A percentile compares a stretch with the other conserved stretches of the same genome.
phyloP scores from a whole-genome alignment of 2,113 vertebrate species.

The Siphamia tubifer region DNA sequence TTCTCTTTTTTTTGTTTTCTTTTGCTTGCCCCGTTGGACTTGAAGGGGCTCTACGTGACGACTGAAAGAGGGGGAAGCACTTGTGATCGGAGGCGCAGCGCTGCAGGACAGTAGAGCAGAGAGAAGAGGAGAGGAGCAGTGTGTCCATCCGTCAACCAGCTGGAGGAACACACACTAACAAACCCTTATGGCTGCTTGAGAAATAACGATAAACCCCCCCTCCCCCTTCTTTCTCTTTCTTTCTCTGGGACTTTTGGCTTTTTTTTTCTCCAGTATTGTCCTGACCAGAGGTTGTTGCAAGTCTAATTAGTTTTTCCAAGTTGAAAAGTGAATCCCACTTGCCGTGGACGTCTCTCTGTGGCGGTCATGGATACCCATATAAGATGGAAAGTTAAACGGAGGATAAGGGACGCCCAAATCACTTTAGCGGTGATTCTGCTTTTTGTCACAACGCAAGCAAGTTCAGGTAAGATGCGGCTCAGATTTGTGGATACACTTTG shows the following conservation, averaged over 20 bases:
- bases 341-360: conserved; percentile 68
- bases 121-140: conserved; percentile 71
- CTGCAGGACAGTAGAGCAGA: conserved; percentile 58
- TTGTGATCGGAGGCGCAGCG: conserved; percentile 67
- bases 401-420: conserved; percentile 79
- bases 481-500: neutral
- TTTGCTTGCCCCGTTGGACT: conserved; percentile 55
- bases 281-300: conserved; percentile 63
- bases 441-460: conserved; percentile 78
- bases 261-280: conserved; percentile 56
- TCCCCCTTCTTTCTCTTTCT: conserved; percentile 51
- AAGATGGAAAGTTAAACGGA: conserved; percentile 86
- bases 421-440: conserved; percentile 76
- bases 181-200: conserved; percentile 82
- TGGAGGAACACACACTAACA: conserved; percentile 72
- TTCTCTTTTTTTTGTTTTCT: neutral
- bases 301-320: conserved; percentile 38
- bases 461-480: conserved; percentile 79
- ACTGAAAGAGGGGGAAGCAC: conserved; percentile 66
- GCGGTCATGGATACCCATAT: conserved; percentile 84
- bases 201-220: conserved; percentile 66
- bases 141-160: conserved; percentile 67
- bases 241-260: conserved; percentile 73
- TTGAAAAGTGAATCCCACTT: conserved; percentile 69
- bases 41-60: conserved; percentile 73